These are phyloP conservation scores for Megalonaias nervosa DNA, from an alignment of 1,140 invertebrate species.

Conservation along the genomic window DNA sequence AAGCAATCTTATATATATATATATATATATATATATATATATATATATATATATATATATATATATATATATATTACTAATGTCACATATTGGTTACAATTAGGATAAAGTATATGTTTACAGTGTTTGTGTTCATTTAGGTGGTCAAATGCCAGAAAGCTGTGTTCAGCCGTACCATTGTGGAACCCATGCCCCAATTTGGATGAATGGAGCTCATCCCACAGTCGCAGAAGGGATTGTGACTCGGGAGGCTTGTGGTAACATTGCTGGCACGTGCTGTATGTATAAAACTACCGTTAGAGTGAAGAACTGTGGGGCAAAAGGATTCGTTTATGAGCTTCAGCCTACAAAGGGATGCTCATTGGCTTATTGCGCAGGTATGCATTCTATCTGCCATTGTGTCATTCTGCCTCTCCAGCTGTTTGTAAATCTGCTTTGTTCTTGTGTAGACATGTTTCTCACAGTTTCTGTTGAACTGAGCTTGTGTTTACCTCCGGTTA, in stretches of 20 bases:
- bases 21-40: no score
- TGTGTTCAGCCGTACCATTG: constrained; percentile 23
- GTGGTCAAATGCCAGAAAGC: neutral
- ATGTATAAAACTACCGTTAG: constrained; percentile 44
- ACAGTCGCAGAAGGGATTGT: constrained; percentile 52
- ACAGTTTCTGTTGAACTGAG: no score
- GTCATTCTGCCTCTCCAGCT: no score
- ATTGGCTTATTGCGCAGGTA: constrained; percentile 56
- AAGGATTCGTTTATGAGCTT: constrained; percentile 55
- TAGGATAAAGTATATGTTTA: no score
- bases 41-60: no score
- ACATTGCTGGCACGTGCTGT: constrained; percentile 51
- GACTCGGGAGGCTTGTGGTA: constrained; percentile 49
- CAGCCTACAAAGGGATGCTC: constrained; percentile 57
- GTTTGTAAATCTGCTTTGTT: no score
- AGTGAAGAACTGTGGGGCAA: constrained; percentile 51
- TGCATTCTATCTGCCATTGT: neutral
- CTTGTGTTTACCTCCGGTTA: no score
- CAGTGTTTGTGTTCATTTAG: neutral
- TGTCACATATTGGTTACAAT: no score
- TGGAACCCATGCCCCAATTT: constrained; percentile 33
- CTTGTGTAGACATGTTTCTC: no score
- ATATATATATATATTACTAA: no score
- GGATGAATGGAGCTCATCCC: constrained; percentile 40
- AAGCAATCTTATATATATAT: no score